These are phyloP conservation scores for Epinotia brunnichana DNA, from an alignment of 2,888 invertebrate genomes.

Conservation along the genomic window DNA sequence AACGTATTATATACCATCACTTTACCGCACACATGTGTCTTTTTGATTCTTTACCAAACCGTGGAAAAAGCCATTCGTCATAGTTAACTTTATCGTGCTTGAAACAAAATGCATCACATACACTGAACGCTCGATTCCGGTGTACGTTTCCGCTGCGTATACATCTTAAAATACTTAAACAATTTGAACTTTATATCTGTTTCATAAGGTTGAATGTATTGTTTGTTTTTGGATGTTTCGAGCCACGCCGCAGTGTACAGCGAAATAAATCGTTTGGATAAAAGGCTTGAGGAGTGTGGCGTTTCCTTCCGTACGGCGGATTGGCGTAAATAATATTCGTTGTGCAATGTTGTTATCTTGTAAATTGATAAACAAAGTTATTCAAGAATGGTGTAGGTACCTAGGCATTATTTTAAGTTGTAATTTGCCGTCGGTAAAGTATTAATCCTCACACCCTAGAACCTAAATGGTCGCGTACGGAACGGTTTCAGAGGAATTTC, in stretches of 20 bases:
- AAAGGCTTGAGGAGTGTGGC: slow-evolving; percentile 29
- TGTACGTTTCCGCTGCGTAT: slow-evolving; percentile 18
- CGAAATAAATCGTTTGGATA: slow-evolving; percentile 35
- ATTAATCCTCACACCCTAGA: no score
- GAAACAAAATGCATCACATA: slow-evolving; percentile 35
- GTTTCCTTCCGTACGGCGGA: slow-evolving; percentile 28
- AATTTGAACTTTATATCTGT: background rate
- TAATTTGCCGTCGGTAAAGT: no score
- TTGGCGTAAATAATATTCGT: slow-evolving; percentile 14
- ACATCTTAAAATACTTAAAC: background rate
- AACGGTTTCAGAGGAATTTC: no score
- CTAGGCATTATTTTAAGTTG: no score
- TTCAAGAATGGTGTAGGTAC: no score
- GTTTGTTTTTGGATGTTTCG: background rate
- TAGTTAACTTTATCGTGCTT: slow-evolving; percentile 36
- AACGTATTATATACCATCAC: background rate
- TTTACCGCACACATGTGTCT: background rate
- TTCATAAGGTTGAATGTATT: background rate
- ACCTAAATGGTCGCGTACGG: no score
- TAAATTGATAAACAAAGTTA: background rate
- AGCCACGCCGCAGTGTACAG: slow-evolving; percentile 23
- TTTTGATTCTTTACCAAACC: background rate
- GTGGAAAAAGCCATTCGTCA: slow-evolving; percentile 26
- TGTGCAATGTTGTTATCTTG: background rate
- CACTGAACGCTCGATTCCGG: slow-evolving; percentile 34